Evolutionary conservation across 2,113 vertebrate species (phyloP).

Genomic region (Pampusana beccarii): DNA sequence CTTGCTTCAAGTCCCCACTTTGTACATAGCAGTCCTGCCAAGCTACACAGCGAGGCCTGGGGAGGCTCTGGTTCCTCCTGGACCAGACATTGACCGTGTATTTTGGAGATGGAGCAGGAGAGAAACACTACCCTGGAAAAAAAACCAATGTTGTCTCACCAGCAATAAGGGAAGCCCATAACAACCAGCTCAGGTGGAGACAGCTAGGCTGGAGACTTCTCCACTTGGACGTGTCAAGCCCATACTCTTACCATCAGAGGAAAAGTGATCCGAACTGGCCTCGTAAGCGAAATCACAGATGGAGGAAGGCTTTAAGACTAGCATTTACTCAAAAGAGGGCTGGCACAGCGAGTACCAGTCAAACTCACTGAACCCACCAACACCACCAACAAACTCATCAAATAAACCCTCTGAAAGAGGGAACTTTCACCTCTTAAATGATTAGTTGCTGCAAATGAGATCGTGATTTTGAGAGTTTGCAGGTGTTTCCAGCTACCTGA

Average conservation of each 20-base stretch:
- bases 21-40: neutral
- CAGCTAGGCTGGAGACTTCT: neutral
- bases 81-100: too few relatives aligned
- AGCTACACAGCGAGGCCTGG: too few relatives aligned
- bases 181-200: neutral
- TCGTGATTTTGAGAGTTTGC: neutral
- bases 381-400: too few relatives aligned
- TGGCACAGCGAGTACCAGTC: neutral
- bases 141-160: neutral
- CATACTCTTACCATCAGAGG: neutral
- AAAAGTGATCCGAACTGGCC: neutral
- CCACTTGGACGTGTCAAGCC: neutral
- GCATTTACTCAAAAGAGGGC: neutral
- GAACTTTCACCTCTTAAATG: neutral
- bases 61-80: neutral
- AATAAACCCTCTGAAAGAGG: neutral
- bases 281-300: neutral
- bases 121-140: neutral
- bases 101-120: neutral
- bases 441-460: neutral
- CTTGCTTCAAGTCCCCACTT: neutral
- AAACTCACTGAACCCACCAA: too few relatives aligned
- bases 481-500: neutral
- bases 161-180: neutral
- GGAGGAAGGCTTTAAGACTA: neutral